Conservation (phyloP, 2,797 vertebrate species). For the Poeciliopsis presidionis region DNA sequence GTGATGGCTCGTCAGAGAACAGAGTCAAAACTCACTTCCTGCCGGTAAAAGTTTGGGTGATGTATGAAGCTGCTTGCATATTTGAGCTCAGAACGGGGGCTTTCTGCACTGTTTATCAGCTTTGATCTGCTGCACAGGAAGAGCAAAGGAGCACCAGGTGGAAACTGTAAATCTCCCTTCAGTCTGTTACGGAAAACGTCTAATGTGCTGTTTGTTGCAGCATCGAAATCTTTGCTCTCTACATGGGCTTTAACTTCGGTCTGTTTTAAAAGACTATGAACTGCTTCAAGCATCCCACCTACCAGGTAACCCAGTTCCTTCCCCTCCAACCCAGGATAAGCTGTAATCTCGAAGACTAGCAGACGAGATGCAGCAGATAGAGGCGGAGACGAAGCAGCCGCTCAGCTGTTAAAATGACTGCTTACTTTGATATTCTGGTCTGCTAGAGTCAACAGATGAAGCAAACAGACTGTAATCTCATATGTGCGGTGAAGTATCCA, state of each 20-base stretch:
- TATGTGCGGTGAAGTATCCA: constrained; percentile 5
- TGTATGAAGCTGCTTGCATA: constrained; percentile 47
- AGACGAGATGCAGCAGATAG: constrained; percentile 24
- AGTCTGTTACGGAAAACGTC: neutral
- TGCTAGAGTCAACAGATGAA: constrained; percentile 10
- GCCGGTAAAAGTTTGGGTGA: constrained; percentile 57
- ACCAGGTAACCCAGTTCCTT: constrained; percentile 1
- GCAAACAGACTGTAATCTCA: neutral
- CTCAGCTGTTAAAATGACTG: neutral
- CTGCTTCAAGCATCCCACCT: constrained; percentile 19
- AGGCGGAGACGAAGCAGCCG: constrained; percentile 2
- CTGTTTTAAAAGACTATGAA: constrained; percentile 12
- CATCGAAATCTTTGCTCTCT: constrained; percentile 4
- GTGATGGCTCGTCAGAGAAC: constrained; percentile 25
- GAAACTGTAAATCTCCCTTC: constrained; percentile 3
- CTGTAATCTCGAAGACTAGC: constrained; percentile 14
- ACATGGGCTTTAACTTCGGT: neutral
- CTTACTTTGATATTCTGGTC: neutral
- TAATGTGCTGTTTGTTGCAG: constrained; percentile 9
- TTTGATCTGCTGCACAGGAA: constrained; percentile 48
- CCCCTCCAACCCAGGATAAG: constrained; percentile 13
- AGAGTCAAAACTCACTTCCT: constrained; percentile 54
- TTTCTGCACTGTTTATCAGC: constrained; percentile 44
- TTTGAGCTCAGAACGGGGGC: constrained; percentile 41
- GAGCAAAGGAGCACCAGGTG: constrained; percentile 30